Evolutionary conservation across 1,140 invertebrate species (phyloP).

Genomic region (Oncopodura yosiiana): DNA sequence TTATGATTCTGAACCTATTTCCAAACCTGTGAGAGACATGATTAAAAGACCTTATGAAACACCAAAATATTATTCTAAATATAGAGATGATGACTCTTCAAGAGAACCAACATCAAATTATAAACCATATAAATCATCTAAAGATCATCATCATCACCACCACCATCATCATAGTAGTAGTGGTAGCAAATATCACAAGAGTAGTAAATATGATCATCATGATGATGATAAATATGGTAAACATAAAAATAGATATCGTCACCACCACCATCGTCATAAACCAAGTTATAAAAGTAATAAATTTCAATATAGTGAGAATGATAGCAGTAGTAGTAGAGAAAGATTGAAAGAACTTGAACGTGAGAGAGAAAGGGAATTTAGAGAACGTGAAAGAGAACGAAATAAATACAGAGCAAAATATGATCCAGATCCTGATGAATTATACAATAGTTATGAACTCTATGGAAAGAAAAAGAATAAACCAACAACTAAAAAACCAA

Average conservation of each 20-base stretch:
- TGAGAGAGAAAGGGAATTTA: constrained; percentile 2
- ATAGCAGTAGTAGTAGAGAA: neutral
- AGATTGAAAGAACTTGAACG: constrained; percentile 3
- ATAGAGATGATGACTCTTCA: neutral
- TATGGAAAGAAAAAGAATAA: no score
- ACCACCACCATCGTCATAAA: no score
- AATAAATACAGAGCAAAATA: neutral
- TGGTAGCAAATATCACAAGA: no score
- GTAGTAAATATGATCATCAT: constrained; percentile 1
- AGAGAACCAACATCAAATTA: neutral
- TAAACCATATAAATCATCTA: no score
- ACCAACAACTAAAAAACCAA: no score
- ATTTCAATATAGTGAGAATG: neutral
- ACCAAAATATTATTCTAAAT: neutral
- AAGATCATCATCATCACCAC: no score
- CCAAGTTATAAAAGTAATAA: no score
- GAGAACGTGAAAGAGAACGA: neutral
- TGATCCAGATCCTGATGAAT: neutral
- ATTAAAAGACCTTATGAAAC: constrained; percentile 9
- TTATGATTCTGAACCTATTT: constrained; percentile 19
- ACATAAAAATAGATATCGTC: constrained; percentile 7
- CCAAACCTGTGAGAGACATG: constrained; percentile 33
- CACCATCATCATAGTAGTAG: no score
- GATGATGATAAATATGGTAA: neutral
- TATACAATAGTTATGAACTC: no score